Percentiles rank a stretch among this genome's conserved stretches.
phyloP scores from a whole-genome alignment of 2,888 invertebrate genomes.

The Bellardia pandia region DNA sequence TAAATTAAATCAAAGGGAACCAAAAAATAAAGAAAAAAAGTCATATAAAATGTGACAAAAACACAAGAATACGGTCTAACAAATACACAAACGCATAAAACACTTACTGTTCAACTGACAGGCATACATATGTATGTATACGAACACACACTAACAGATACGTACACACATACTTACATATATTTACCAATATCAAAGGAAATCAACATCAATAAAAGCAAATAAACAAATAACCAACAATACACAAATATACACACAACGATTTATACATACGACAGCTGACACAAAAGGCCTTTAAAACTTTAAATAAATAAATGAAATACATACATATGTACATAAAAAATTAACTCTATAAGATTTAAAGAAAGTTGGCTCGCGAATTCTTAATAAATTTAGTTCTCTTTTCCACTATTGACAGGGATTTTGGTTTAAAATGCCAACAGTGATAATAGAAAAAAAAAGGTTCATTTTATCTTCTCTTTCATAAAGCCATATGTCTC shows the following conservation, averaged over 20 bases:
- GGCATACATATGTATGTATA: neutral
- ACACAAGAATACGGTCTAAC: conserved; percentile 48
- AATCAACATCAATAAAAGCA: conserved; percentile 29
- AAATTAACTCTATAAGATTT: no score
- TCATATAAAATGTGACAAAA: conserved; percentile 65
- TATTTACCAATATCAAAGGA: conserved; percentile 12
- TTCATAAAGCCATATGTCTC: no score
- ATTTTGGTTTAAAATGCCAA: no score
- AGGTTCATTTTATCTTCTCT: no score
- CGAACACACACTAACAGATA: neutral
- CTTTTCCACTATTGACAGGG: no score
- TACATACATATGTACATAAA: no score
- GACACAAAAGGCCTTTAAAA: neutral
- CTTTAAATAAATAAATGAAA: no score
- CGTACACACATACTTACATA: neutral
- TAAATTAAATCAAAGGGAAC: conserved; percentile 64
- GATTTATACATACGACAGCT: neutral
- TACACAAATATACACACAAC: neutral
- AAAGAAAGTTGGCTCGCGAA: no score
- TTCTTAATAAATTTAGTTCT: no score
- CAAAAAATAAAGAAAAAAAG: conserved; percentile 39
- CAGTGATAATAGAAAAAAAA: no score
- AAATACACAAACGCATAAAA: neutral
- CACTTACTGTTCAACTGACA: neutral
- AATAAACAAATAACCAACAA: conserved; percentile 13